Percentiles rank a stretch among this genome's conserved stretches.
phyloP scores from a whole-genome alignment of 2,113 vertebrate species.

The Myotis yumanensis region DNA sequence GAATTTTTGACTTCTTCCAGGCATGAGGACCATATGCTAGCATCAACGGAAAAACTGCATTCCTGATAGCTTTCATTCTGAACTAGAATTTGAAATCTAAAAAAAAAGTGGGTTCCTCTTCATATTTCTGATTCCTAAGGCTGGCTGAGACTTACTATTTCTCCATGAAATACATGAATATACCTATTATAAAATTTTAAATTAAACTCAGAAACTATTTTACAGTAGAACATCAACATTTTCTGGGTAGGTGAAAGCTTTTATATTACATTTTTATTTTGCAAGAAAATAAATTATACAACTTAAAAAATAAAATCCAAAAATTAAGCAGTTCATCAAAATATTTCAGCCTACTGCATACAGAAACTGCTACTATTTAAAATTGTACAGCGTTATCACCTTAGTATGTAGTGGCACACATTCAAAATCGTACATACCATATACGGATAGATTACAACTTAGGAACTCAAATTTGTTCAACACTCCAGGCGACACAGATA shows the following conservation, averaged over 20 bases:
- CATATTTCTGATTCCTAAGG: not conserved
- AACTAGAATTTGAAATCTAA: slow-evolving; percentile 31
- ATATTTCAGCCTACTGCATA: slow-evolving; percentile 88
- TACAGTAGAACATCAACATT: slow-evolving; percentile 75
- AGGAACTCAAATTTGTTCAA: slow-evolving; percentile 85
- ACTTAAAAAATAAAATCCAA: slow-evolving; percentile 91
- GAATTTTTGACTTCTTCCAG: not conserved
- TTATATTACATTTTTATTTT: slow-evolving; percentile 94
- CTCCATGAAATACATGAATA: slow-evolving; percentile 25
- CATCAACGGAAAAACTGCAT: not conserved
- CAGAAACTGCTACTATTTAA: slow-evolving; percentile 88
- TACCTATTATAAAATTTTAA: slow-evolving; percentile 23
- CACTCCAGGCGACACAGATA: slow-evolving; percentile 86
- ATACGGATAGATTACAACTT: slow-evolving; percentile 83
- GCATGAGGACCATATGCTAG: not conserved
- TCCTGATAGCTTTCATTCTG: not conserved
- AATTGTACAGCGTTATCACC: slow-evolving; percentile 85
- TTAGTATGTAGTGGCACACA: slow-evolving; percentile 87
- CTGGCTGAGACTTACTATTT: slow-evolving; percentile 5
- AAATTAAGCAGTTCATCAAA: slow-evolving; percentile 91
- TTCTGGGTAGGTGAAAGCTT: slow-evolving; percentile 79
- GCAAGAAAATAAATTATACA: slow-evolving; percentile 97
- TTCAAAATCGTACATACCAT: slow-evolving; percentile 86
- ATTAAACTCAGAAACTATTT: slow-evolving; percentile 40
- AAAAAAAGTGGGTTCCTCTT: slow-evolving; percentile 33